A percentile compares a stretch with the other conserved stretches of the same genome.
Conservation (phyloP, 2,113 vertebrate species). For the Grus americana region DNA sequence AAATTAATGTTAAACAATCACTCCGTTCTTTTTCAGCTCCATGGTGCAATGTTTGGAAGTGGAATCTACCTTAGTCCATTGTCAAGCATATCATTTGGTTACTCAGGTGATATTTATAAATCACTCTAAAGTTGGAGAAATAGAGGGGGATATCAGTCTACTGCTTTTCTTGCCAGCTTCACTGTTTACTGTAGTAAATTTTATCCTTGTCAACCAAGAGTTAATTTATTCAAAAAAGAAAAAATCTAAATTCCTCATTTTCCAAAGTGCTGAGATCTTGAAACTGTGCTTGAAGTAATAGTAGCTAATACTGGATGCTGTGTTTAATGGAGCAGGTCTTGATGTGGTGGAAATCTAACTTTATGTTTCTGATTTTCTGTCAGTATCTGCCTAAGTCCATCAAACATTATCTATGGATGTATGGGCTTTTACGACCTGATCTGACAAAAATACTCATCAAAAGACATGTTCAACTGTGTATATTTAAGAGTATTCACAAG, state of each 20-base stretch:
- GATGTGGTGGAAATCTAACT: background rate
- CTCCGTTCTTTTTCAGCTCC: constrained; percentile 75
- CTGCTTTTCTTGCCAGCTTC: background rate
- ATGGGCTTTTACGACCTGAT: background rate
- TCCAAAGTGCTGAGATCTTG: background rate
- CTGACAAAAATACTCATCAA: background rate
- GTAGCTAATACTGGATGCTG: background rate
- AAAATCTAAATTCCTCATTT: background rate
- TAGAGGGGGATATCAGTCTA: background rate
- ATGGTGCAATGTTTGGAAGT: constrained; percentile 91
- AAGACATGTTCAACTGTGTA: background rate
- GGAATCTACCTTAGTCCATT: constrained; percentile 93
- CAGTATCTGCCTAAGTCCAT: background rate
- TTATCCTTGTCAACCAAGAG: accelerated
- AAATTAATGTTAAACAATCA: background rate
- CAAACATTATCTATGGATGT: background rate
- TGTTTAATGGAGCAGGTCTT: background rate
- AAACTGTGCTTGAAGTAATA: background rate
- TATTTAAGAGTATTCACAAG: background rate
- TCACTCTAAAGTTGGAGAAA: constrained; percentile 8
- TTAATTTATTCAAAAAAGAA: background rate
- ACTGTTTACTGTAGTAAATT: background rate
- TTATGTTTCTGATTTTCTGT: background rate
- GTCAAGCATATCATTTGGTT: constrained; percentile 94
- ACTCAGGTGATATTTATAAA: constrained; percentile 84